Percentiles rank a stretch among this genome's conserved stretches.
These are phyloP conservation scores for Magallana nippona DNA, from an alignment of 2,888 invertebrate genomes.

Conservation along the genomic window DNA sequence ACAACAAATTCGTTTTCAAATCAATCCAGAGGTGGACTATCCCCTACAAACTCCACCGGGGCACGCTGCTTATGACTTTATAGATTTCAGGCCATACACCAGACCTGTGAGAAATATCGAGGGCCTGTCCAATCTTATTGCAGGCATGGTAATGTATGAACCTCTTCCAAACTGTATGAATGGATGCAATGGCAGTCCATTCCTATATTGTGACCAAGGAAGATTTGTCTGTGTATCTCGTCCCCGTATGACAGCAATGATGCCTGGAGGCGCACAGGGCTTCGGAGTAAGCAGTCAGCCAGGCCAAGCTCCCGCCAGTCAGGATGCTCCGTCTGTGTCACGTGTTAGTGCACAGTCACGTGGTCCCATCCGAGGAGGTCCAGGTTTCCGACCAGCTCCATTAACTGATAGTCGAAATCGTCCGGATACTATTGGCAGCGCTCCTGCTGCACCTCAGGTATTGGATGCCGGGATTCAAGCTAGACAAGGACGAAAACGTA, in stretches of 20 bases:
- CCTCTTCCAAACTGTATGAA: conserved; percentile 53
- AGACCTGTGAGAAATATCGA: conserved; percentile 56
- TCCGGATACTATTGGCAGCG: conserved; percentile 15
- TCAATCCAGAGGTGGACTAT: conserved; percentile 59
- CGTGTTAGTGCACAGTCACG: conserved; percentile 34
- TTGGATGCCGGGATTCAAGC: not conserved
- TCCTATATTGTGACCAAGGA: conserved; percentile 52
- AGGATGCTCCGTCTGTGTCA: conserved; percentile 31
- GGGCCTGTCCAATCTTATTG: conserved; percentile 52
- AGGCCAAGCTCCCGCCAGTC: conserved; percentile 35
- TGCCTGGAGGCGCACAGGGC: not conserved
- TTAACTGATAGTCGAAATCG: conserved; percentile 40
- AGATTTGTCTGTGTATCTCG: conserved; percentile 37
- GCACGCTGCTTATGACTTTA: conserved; percentile 37
- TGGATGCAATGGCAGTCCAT: conserved; percentile 53
- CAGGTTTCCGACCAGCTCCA: conserved; percentile 38
- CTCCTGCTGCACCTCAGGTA: conserved; percentile 32
- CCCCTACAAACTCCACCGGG: conserved; percentile 45
- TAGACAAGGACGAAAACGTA: not conserved
- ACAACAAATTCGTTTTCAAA: conserved; percentile 53
- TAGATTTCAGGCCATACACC: conserved; percentile 49
- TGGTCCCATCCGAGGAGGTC: conserved; percentile 42
- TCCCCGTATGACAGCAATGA: not conserved
- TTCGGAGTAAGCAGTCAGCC: not conserved
- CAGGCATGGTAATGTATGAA: conserved; percentile 49